A percentile compares a stretch with the other conserved stretches of the same genome.
Evolutionary conservation across 2,797 vertebrate species (phyloP).

Genomic region (Bryconaethiops microstoma): DNA sequence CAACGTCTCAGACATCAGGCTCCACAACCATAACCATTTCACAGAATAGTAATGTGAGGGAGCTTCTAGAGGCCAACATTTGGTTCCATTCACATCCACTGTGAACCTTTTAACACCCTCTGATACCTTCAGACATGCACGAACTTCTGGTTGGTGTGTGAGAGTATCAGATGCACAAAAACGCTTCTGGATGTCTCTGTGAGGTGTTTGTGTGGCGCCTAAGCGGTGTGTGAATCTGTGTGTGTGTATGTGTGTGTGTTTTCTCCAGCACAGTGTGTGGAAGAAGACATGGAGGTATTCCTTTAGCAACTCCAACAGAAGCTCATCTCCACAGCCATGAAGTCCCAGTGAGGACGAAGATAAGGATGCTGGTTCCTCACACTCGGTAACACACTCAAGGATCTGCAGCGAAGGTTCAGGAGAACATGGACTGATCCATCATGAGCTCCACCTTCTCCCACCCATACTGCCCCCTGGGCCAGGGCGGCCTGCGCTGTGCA

Average conservation of each 20-base stretch:
- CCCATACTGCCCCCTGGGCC: constrained; percentile 52
- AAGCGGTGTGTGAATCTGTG: background rate
- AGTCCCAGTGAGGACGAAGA: background rate
- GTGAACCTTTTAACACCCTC: too few relatives aligned
- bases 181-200: too few relatives aligned
- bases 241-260: background rate
- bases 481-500: constrained; percentile 61
- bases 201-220: background rate
- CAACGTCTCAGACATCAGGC: too few relatives aligned
- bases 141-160: too few relatives aligned
- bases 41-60: too few relatives aligned
- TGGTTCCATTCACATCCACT: too few relatives aligned
- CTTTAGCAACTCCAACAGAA: background rate
- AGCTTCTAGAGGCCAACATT: too few relatives aligned
- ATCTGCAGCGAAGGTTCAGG: background rate
- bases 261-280: background rate
- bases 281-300: background rate
- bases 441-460: constrained; percentile 75
- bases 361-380: background rate
- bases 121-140: too few relatives aligned
- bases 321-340: background rate
- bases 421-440: background rate
- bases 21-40: too few relatives aligned
- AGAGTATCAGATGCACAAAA: too few relatives aligned
- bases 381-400: background rate